Evolutionary conservation across 2,797 vertebrate genomes (phyloP).

Genomic region (Heliangelus exortis): DNA sequence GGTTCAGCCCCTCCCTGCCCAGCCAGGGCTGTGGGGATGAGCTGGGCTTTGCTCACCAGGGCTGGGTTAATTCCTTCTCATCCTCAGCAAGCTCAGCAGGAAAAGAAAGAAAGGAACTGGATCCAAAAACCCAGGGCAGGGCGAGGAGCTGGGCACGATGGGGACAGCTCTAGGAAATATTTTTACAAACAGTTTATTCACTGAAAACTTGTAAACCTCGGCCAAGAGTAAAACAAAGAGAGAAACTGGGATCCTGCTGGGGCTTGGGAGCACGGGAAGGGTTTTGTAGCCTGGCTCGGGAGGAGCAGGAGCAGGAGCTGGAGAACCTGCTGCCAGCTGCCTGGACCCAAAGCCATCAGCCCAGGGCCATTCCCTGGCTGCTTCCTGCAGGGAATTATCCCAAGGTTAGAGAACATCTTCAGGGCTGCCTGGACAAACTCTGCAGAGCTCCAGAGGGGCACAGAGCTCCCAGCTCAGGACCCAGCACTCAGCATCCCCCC

Average conservation of each 20-base stretch:
- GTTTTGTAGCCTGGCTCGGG: neutral
- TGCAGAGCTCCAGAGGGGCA: neutral
- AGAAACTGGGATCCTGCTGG: neutral
- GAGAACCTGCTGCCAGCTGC: neutral
- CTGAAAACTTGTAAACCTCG: neutral
- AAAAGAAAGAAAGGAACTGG: neutral
- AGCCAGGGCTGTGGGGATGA: neutral
- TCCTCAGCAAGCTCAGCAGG: neutral
- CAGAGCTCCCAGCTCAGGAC: neutral
- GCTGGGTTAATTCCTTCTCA: neutral
- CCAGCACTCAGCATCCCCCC: neutral
- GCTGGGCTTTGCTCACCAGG: neutral
- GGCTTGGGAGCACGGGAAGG: neutral
- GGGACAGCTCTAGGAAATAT: neutral
- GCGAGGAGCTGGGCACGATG: neutral
- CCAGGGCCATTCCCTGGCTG: neutral
- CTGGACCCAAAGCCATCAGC: neutral
- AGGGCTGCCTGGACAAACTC: neutral
- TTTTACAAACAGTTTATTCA: neutral
- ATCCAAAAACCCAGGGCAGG: neutral
- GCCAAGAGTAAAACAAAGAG: neutral
- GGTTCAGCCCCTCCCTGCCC: neutral
- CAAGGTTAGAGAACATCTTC: neutral
- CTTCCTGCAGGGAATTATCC: neutral
- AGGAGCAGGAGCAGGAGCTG: neutral